phyloP scores from a whole-genome alignment of 2,888 invertebrate species.

The Hoplodrina ambigua region DNA sequence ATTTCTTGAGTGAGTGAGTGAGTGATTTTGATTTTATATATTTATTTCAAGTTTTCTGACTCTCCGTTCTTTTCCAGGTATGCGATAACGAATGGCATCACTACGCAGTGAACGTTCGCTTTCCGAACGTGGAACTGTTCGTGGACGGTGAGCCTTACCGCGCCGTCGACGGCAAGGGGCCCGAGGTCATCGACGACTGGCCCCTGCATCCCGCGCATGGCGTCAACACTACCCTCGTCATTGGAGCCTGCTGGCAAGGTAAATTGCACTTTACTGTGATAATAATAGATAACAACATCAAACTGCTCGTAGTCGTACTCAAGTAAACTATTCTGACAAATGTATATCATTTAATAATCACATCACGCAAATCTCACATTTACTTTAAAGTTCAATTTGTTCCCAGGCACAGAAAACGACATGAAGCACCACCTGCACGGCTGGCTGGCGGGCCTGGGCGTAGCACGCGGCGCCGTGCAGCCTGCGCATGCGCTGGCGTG shows the following conservation, averaged over 20 bases:
- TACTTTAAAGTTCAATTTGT: background rate
- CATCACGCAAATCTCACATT: background rate
- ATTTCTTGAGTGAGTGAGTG: too few relatives aligned
- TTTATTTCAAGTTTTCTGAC: too few relatives aligned
- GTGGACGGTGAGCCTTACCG: conserved; percentile 95
- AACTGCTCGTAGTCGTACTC: too few relatives aligned
- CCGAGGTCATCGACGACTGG: conserved; percentile 99
- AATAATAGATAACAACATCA: background rate
- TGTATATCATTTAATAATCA: too few relatives aligned
- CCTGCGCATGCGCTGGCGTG: conserved; percentile 94
- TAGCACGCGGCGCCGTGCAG: conserved; percentile 94
- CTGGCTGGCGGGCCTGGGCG: conserved; percentile 96
- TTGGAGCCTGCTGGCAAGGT: conserved; percentile 99
- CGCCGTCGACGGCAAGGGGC: conserved; percentile 91
- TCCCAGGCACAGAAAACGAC: conserved; percentile 95
- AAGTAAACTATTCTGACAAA: too few relatives aligned
- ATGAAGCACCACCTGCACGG: conserved; percentile 97
- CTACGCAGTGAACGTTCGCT: conserved; percentile 97
- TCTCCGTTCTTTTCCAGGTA: conserved; percentile 85
- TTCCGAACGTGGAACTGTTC: conserved; percentile 96
- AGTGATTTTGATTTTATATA: too few relatives aligned
- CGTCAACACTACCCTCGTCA: conserved; percentile 97
- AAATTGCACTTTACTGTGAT: conserved; percentile 35
- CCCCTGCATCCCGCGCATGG: conserved; percentile 98
- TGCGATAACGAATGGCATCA: conserved; percentile 99